Evolutionary conservation across 2,797 vertebrate species (phyloP).

Genomic region (Holocentrus rufus): DNA sequence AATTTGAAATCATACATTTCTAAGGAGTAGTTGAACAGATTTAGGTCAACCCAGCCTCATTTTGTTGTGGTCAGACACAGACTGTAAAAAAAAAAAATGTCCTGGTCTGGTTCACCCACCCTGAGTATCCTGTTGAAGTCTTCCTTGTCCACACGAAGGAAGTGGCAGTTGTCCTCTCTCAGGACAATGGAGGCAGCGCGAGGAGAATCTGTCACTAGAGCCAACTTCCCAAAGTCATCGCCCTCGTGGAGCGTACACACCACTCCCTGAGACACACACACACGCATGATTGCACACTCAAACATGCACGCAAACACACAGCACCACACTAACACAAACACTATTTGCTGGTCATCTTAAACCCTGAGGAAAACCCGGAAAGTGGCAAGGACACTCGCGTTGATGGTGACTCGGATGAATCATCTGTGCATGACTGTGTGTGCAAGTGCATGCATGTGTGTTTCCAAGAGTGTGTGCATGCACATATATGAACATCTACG

Average conservation of each 20-base stretch:
- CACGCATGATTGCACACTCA: constrained; percentile 10
- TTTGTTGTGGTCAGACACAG: not conserved
- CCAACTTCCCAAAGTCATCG: constrained; percentile 97
- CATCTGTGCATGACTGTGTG: constrained; percentile 17
- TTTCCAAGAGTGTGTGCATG: too few species aligned
- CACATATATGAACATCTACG: not conserved
- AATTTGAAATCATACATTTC: too few species aligned
- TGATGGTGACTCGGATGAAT: constrained; percentile 34
- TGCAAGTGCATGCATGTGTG: not conserved
- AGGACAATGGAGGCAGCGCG: constrained; percentile 96
- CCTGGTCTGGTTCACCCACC: constrained; percentile 70
- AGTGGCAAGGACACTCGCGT: constrained; percentile 7
- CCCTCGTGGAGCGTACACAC: constrained; percentile 96
- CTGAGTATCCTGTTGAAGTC: constrained; percentile 98
- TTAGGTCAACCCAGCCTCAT: not conserved
- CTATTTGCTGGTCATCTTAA: constrained; percentile 31
- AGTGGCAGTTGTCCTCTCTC: constrained; percentile 97
- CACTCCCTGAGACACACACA: constrained; percentile 85
- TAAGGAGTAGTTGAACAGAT: too few species aligned
- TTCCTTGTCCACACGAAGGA: constrained; percentile 96
- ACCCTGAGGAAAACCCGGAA: constrained; percentile 17
- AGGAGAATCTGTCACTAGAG: constrained; percentile 95
- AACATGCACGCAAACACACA: constrained; percentile 9
- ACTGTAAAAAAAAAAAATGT: not conserved
- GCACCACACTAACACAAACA: constrained; percentile 20